Percentiles rank a stretch among this genome's conserved stretches.
phyloP scores from a whole-genome alignment of 1,140 invertebrate species.

The Bombus fervidus region DNA sequence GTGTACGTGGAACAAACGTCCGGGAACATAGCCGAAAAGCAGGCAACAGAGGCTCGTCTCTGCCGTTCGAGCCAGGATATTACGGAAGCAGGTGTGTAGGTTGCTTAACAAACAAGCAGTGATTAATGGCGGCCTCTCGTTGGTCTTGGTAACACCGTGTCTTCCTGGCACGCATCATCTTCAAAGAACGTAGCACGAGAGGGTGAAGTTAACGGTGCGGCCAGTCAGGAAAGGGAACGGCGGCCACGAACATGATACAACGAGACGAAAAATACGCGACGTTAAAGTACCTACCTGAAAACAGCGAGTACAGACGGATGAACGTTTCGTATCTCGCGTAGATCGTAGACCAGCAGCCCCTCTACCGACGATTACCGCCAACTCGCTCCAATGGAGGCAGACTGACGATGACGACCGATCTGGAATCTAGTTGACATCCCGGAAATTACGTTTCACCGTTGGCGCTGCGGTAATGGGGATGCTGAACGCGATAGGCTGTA shows the following conservation, averaged over 20 bases:
- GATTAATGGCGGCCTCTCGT: conserved; percentile 77
- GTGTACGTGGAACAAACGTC: conserved; percentile 21
- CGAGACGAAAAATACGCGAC: background rate
- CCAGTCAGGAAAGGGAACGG: background rate
- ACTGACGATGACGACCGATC: conserved; percentile 73
- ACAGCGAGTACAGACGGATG: background rate
- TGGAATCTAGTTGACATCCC: conserved; percentile 66
- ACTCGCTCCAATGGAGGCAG: conserved; percentile 47
- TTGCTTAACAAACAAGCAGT: conserved; percentile 81
- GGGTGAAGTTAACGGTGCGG: conserved; percentile 9
- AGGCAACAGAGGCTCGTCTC: conserved; percentile 31
- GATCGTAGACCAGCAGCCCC: conserved; percentile 61
- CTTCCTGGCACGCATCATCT: conserved; percentile 57
- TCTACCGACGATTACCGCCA: conserved; percentile 23
- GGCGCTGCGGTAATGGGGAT: conserved; percentile 75
- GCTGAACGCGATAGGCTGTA: conserved; percentile 60
- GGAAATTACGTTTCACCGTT: conserved; percentile 81
- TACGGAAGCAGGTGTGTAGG: conserved; percentile 77
- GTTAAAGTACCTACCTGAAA: background rate
- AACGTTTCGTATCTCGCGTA: conserved; percentile 34
- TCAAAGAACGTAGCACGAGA: conserved; percentile 21
- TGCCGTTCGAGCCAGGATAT: conserved; percentile 72
- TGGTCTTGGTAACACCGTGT: conserved; percentile 75
- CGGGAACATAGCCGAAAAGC: conserved; percentile 43
- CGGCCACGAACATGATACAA: background rate